phyloP scores from a whole-genome alignment of 1,140 invertebrate genomes.

The Eupristina koningsbergeri region DNA sequence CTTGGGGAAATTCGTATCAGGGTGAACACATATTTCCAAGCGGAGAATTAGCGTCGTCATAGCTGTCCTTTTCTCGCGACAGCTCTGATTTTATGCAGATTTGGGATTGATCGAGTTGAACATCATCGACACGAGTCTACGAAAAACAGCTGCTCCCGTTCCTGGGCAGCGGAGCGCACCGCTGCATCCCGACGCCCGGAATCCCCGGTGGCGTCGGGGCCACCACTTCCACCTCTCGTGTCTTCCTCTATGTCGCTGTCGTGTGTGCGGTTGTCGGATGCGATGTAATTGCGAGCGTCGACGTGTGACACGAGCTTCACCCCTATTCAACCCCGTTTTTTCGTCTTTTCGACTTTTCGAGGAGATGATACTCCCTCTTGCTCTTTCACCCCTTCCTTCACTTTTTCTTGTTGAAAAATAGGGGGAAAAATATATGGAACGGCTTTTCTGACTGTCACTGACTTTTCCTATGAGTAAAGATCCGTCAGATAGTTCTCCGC shows the following conservation, averaged over 20 bases:
- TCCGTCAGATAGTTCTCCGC: too few relatives aligned
- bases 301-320: constrained; percentile 8
- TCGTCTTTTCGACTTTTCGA: too few relatives aligned
- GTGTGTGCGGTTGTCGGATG: constrained; percentile 21
- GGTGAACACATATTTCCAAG: too few relatives aligned
- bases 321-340: not conserved
- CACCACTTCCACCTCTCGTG: not conserved
- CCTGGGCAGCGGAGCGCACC: not conserved
- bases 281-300: constrained; percentile 26
- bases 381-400: too few relatives aligned
- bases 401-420: too few relatives aligned
- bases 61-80: not conserved
- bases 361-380: too few relatives aligned
- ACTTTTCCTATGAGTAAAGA: too few relatives aligned
- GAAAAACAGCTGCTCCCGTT: constrained; percentile 36
- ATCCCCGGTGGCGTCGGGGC: not conserved
- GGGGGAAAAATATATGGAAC: too few relatives aligned
- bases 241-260: not conserved
- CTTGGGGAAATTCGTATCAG: too few relatives aligned
- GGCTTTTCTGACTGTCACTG: too few relatives aligned
- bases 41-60: not conserved
- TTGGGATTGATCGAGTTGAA: not conserved
- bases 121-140: constrained; percentile 31
- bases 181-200: not conserved
- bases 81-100: constrained; percentile 57